Base-by-base conservation (phyloP, 2,888 invertebrate species). In the Lumbricus terrestris region DNA sequence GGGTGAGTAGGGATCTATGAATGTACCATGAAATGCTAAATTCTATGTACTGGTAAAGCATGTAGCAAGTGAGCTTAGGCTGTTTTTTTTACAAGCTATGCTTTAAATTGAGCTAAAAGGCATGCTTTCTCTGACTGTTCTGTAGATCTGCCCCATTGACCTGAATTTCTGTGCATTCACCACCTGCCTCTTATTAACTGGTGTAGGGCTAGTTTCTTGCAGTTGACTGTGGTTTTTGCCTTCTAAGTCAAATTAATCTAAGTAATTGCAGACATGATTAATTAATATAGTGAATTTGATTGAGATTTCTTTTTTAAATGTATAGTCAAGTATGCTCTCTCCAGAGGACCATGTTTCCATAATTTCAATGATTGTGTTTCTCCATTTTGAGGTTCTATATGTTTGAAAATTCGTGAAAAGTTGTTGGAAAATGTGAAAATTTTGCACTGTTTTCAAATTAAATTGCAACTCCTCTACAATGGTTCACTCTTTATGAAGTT, bases 1-100 rank as follows among this genome's bases (percentile, higher is more conserved):
- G 99, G 99, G 95, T 96, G 94, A 94, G 95, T 93, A 88, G 69
- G n/a, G n/a, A 29, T n/a, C 29, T n/a, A n/a, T 69, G n/a, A n/a
- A 69, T 69, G 69, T 69, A 6, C 69, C 69, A 29, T 5, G 23
- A 54, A 54, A 54, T 54, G 29, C 29, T 23, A 11, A 6, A 3
- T 18, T 5, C 15, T 42, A 16, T 42, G 42, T 29, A 29, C 54
- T 54, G 23, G 29, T 54, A 54, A 54, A 54, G 54, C 54, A 29
- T 5, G 11, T 54, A 29, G 23, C 54, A 54, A 23, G 54, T 23
- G 23, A 29, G 23, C 54, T 29, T 54, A 29, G 54, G 11, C 54
- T 29, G 54, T 23, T 29, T 54, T 23, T 29, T 54, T 29, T 3
- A 29, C 54, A 54, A 54, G 23, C 29, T 54, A 29, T 29, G 3